Base-by-base conservation (phyloP, 2,888 invertebrate species). In the Autographa pulchrina region DNA sequence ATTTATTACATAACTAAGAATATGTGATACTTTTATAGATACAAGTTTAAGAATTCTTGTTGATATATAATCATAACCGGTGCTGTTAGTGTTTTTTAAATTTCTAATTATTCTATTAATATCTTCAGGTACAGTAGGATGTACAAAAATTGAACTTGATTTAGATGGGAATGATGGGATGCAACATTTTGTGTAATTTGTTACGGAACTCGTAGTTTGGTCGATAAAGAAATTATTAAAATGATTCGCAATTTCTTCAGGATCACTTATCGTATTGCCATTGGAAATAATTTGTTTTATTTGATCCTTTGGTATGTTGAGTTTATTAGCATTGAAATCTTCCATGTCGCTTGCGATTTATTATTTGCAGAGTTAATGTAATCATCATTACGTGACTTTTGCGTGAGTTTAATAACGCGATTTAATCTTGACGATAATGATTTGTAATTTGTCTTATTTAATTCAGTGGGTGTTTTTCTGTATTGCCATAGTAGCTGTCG, bases 21-120 rank as follows among this genome's bases (percentile, higher is more conserved):
- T 25, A 38, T 35, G 35, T 6, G 64, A 35, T 56, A 64, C 2
- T 38, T 56, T 54, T 13, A 18, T 7, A 14, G 64, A 54, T 18
- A 64, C 54, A 13, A 18, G 35, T 64, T 64, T 64, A 5, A 64
- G 13, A 54, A 64, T 54, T 35, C 35, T 64, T 6, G 64, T 64
- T 20, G 54, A 56, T 18, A 64, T 54, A 16, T 35, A 8, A 35
- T 64, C 64, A 56, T 64, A 64, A 1, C 64, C 64, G 9, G 64
- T 64, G n/a, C 64, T 64, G 14, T 64, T 64, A 1, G 64, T 54
- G 11, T 64, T 64, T 18, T 64, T 64, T 56, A 64, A 35, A 9
- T 56, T 54, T 35, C 7, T 18, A 35, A 64, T 64, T 13, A 64
- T 64, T 54, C 35, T 54, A 35, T 35, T 16, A 31, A 64, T 64